Conservation (phyloP, 2,888 invertebrate genomes). For the Nephrotoma flavescens region DNA sequence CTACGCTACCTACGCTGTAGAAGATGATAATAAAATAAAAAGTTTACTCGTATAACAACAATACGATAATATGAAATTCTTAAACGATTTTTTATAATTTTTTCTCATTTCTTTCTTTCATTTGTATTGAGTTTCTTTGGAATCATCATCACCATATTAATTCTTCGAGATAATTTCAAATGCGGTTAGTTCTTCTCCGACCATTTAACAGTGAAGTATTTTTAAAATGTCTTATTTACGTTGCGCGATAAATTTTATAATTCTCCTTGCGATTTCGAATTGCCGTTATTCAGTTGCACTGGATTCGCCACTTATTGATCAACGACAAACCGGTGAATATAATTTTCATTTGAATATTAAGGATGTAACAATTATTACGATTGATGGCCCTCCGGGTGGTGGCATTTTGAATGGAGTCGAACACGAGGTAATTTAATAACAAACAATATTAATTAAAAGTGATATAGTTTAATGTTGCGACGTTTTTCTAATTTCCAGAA, state of each 20-base stretch:
- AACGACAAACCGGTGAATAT: conserved; percentile 61
- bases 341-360: conserved; percentile 69
- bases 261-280: not conserved
- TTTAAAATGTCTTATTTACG: not conserved
- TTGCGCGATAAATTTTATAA: not conserved
- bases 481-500: not conserved
- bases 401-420: not conserved
- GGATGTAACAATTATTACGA: conserved; percentile 54
- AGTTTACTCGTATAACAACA: not conserved
- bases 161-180: not conserved
- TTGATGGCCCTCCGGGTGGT: not conserved
- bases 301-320: conserved; percentile 33
- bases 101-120: not conserved
- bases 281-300: not conserved
- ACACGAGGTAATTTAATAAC: not conserved
- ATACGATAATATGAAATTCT: not conserved
- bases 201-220: not conserved
- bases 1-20: not conserved
- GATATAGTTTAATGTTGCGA: not conserved
- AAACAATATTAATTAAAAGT: not conserved
- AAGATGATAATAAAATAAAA: not conserved
- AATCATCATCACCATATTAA: not conserved
- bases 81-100: not conserved
- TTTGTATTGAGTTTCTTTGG: not conserved
- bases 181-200: not conserved